Evolutionary conservation across 1,140 invertebrate genomes (phyloP).

Genomic region (Propsilocerus akamusi): DNA sequence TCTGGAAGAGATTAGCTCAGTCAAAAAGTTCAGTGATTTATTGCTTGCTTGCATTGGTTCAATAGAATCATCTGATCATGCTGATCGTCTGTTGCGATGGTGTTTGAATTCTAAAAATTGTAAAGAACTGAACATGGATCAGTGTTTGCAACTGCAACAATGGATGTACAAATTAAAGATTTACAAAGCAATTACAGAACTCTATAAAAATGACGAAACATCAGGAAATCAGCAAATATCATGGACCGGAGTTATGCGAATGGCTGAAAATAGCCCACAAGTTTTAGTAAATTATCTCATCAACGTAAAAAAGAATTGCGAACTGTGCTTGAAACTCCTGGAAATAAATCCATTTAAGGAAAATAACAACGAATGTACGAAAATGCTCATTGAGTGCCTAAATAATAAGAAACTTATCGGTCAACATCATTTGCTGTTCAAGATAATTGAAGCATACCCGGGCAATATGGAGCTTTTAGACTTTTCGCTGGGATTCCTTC

Average conservation of each 20-base stretch:
- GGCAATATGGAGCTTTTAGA: constrained; percentile 33
- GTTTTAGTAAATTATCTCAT: constrained; percentile 27
- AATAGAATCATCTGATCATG: constrained; percentile 16
- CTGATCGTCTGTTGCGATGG: constrained; percentile 16
- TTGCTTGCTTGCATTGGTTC: constrained; percentile 22
- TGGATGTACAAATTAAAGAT: constrained; percentile 28
- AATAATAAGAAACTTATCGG: constrained; percentile 18
- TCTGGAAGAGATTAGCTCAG: background rate
- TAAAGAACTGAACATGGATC: constrained; percentile 14
- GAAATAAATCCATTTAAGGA: constrained; percentile 29
- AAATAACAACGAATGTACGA: constrained; percentile 23
- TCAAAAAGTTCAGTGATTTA: constrained; percentile 7
- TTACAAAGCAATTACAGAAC: constrained; percentile 23
- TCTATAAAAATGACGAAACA: constrained; percentile 20
- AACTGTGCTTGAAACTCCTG: constrained; percentile 40
- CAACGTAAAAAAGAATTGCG: constrained; percentile 28
- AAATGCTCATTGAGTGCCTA: constrained; percentile 25
- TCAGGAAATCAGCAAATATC: constrained; percentile 16
- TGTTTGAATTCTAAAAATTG: constrained; percentile 16
- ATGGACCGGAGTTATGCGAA: constrained; percentile 24
- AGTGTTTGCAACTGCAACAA: constrained; percentile 16
- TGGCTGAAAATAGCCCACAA: constrained; percentile 26
- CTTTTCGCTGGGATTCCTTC: constrained; percentile 36
- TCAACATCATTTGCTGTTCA: constrained; percentile 22
- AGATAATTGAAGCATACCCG: constrained; percentile 23